Evolutionary conservation across 1,140 invertebrate species (phyloP), one percentile per base, ranked within the genome.

Genomic region (Danaus plexippus): DNA sequence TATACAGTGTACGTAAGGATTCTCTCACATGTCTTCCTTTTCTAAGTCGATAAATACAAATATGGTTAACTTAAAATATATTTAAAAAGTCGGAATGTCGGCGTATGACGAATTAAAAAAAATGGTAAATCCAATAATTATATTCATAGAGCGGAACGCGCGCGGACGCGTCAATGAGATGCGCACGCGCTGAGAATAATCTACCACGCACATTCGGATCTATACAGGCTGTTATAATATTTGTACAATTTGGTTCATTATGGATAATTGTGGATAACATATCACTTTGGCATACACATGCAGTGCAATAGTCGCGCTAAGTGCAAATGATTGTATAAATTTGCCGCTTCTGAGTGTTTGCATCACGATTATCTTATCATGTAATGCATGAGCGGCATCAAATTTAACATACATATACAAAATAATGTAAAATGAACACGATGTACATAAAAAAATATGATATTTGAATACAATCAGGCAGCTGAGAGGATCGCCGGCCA

Each of bases 381-480:
- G 7, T 32, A 32, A 32, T 4, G 22, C 4, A 15, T 42, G 9
- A 51, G 18, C 11, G 13, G 41, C 22, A 52, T 42, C 44, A 22
- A 9, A 59, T 52, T 22, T 47, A 55, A 59, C 40, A 52, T 43
- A 53, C 51, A 22, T 42, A 42, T 15, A 49, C 32, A 44, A 45
- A 1, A 18, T 10, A 12, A 57, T 51, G n/a, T 45, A 22, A 32
- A 11, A 41, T 47, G 8, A 46, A 43, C 50, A 9, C 44, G 11
- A 45, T 63, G 47, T 61, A 60, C 61, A 55, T 51, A 54, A 54
- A 52, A 67, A 63, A 65, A 68, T 67, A 64, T 57, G 55, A 69
- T 71, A 79, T 79, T 80, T 80, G 77, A 77, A 77, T 80, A 80
- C 75, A 80, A 80, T 76, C 71, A 73, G 55, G 43, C 54, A 52